Evolutionary conservation across 2,888 invertebrate genomes (phyloP), one percentile per base, ranked within the genome.

Genomic region (Tineola bisselliella): DNA sequence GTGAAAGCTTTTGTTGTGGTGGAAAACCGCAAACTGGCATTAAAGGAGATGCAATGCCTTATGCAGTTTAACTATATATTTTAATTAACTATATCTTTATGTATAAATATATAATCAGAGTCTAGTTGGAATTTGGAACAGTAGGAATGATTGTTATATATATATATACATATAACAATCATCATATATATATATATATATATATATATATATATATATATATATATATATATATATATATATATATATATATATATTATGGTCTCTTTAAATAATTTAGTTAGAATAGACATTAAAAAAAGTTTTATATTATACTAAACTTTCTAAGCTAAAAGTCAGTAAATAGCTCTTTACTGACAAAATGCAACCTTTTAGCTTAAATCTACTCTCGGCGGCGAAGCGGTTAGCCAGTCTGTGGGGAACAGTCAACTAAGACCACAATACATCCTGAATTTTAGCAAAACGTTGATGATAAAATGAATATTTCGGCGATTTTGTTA

Each of bases 291-390:
- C n/a, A n/a, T n/a, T n/a, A n/a, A n/a, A n/a, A n/a, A n/a, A n/a
- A n/a, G n/a, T n/a, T n/a, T n/a, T n/a, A n/a, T n/a, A n/a, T n/a
- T n/a, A n/a, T n/a, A n/a, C n/a, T 17, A 10, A 17, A 48, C 3
- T 48, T 48, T 48, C 48, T 48, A 48, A 48, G n/a, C 6, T 17
- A 17, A 48, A 48, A 13, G 8, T 48, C 48, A 48, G 48, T 48
- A 48, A 18, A 54, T 12, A 48, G 48, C 18, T 54, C 8, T 54
- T 54, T 54, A 54, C 48, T 54, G 25, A 54, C 25, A 54, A 54
- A 54, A 54, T 54, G 58, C 58, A 58, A 25, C 58, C 15, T 58
- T 58, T 58, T 58, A 58, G 33, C 13, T 58, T 58, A 58, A 58
- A 58, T 33, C 58, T 25, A 33, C 33, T 33, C 54, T n/a, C 54